Percentiles rank a stretch among this genome's conserved stretches.
Conservation (phyloP, 2,113 vertebrate species). For the Dipodomys ordii region DNA sequence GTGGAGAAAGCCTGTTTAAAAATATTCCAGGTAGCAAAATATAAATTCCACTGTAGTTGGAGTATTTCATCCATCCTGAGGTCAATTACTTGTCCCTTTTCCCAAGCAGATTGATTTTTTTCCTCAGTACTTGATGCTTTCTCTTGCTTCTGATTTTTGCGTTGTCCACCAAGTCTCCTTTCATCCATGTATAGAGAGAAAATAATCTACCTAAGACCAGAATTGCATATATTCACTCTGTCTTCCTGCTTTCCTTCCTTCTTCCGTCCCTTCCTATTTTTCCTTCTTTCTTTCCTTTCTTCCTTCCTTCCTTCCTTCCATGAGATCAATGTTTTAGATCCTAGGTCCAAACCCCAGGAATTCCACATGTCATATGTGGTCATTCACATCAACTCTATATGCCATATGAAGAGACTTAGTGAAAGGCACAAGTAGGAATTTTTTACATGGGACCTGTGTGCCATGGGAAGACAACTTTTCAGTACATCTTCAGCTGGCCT, state of each 20-base stretch:
- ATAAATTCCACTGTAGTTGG: neutral
- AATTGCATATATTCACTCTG: neutral
- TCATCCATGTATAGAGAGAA: neutral
- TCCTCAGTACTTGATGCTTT: neutral
- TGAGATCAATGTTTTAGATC: too few relatives aligned
- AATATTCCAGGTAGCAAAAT: neutral
- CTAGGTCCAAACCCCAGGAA: too few relatives aligned
- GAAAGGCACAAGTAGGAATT: too few relatives aligned
- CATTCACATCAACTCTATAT: too few relatives aligned
- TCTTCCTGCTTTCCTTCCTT: neutral
- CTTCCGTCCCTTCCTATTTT: too few relatives aligned
- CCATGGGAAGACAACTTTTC: too few relatives aligned
- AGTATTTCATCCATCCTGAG: neutral
- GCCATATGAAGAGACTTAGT: too few relatives aligned
- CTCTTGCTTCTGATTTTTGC: neutral
- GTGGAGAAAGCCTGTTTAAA: neutral
- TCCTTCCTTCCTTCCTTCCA: too few relatives aligned
- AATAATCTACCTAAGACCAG: neutral
- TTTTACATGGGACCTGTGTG: too few relatives aligned
- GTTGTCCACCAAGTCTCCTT: neutral
- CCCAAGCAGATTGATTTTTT: neutral
- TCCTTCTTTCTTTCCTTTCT: too few relatives aligned
- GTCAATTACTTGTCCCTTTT: neutral
- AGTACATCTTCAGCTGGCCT: neutral
- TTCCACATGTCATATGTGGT: too few relatives aligned